Base-by-base conservation (phyloP, 2,797 vertebrate species). In the Eupleurogrammus muticus region DNA sequence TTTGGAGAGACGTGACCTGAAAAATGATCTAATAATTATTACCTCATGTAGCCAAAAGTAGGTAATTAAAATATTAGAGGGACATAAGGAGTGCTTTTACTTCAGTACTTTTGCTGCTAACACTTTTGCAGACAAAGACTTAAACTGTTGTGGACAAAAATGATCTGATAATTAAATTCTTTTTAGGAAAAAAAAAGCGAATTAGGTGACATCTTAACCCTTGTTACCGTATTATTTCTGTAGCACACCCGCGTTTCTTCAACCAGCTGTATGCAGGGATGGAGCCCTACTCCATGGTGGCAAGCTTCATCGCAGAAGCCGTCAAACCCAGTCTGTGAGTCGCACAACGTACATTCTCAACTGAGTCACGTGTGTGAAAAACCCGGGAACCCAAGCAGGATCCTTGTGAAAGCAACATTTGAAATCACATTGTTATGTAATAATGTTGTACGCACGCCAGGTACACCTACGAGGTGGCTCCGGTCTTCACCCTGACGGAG, bases 401-500 rank as follows among this genome's bases (percentile, higher is more conserved):
- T 12, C 38, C 2, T 12, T 38, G 53, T 17, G 24, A 14, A 24
- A 24, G 1, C 4, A 40, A 23, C 53, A 10, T 17, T 21, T 36
- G 13, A 38, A 47, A 17, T 40, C 23, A n/a, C 36, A 16, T n/a
- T 3, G 35, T 44, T 17, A n/a, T n/a, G 38, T 5, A 16, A 28
- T 44, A 1, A 51, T 19, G 20, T 36, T 9, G 20, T 8, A 2
- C 12, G 19, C 14, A 23, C 5, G 6, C 81, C 85, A 97, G 96
- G 50, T 96, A 96, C 59, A 97, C 95, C 0, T 97, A 95, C 75
- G 95, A 97, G 88, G 93, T 96, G 71, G 94, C 95, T n/a, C 96
- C 95, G 52, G 95, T 96, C 75, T 96, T 96, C 88, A 89, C 94
- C 34, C 86, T 96, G 87, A 94, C 93, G 75, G 96, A 96, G 84